phyloP scores from a whole-genome alignment of 2,797 vertebrate genomes.

The Poecilia gillii region DNA sequence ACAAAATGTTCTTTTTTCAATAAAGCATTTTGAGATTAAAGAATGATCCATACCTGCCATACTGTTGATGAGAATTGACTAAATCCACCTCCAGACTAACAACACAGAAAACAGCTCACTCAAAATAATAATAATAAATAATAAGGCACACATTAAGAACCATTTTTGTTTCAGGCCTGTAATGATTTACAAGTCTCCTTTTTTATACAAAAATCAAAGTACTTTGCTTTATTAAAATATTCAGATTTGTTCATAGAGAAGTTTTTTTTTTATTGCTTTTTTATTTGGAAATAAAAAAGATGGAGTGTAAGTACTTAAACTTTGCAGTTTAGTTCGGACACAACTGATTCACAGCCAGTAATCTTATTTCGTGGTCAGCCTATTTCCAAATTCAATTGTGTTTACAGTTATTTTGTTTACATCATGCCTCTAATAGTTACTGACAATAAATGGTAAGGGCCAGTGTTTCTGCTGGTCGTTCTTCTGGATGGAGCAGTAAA shows the following conservation, averaged over 20 bases:
- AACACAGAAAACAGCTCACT: not conserved
- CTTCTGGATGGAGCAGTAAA: slow-evolving; percentile 1
- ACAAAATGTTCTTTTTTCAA: not conserved
- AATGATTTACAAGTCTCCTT: not conserved
- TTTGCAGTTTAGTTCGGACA: not conserved
- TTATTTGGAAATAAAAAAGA: not conserved
- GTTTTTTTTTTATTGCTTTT: not conserved
- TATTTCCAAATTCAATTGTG: not conserved
- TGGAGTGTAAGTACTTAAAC: not conserved
- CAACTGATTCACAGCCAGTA: not conserved
- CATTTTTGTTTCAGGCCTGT: not conserved
- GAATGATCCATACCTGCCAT: not conserved
- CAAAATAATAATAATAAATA: not conserved
- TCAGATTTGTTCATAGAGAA: not conserved
- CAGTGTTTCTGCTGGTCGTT: not conserved
- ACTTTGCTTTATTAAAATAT: not conserved
- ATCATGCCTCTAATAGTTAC: not conserved
- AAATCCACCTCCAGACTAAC: not conserved
- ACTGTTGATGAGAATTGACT: not conserved
- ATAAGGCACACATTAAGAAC: not conserved
- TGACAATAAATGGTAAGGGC: not conserved
- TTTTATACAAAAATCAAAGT: not conserved
- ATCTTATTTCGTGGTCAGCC: not conserved
- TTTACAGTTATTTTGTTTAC: not conserved
- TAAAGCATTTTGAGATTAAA: not conserved